Conservation (phyloP, 2,888 invertebrate species). For the Geotrupes spiniger region DNA sequence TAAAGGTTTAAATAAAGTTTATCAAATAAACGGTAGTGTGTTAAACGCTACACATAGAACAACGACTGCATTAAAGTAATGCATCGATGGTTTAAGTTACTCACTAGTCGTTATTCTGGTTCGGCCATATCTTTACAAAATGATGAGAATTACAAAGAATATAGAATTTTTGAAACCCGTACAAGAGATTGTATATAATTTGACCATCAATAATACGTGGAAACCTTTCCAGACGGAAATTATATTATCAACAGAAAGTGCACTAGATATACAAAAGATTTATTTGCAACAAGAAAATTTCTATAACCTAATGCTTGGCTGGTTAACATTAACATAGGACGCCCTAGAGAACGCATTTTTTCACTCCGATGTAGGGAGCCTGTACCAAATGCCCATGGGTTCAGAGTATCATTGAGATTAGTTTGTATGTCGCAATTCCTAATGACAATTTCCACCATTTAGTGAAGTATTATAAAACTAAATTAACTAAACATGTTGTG, state of each 20-base stretch:
- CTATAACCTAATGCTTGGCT: background rate
- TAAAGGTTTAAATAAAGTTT: no score
- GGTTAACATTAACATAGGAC: background rate
- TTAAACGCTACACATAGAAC: background rate
- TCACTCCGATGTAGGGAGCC: no score
- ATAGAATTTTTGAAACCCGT: background rate
- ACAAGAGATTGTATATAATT: background rate
- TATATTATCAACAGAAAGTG: no score
- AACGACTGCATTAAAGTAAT: background rate
- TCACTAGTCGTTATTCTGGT: background rate
- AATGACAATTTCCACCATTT: no score
- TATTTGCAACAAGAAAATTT: conserved; percentile 1
- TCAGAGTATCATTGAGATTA: no score
- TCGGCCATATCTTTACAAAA: background rate
- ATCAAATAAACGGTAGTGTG: no score
- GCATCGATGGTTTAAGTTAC: background rate
- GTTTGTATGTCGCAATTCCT: background rate
- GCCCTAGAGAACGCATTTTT: no score
- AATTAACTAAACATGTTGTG: background rate
- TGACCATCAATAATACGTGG: background rate
- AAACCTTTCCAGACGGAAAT: conserved; percentile 1
- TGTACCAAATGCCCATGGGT: no score
- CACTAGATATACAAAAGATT: no score
- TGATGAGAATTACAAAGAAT: background rate
- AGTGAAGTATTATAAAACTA: background rate